Conservation (phyloP, 2,797 vertebrate species). For the Gephyroberyx darwinii region DNA sequence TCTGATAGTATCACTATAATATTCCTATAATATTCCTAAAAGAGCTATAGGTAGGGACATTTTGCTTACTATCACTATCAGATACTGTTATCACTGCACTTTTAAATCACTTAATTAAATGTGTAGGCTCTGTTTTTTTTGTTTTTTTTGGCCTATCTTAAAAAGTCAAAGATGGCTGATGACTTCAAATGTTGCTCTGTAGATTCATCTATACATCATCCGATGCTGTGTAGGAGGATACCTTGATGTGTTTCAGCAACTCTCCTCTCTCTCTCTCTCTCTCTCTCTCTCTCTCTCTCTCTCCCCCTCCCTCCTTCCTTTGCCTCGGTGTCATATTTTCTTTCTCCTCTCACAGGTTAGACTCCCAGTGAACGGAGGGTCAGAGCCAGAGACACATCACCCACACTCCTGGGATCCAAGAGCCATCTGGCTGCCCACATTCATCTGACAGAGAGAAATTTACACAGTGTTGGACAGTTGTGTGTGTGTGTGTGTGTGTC, state of each 20-base stretch:
- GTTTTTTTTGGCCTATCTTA: not conserved
- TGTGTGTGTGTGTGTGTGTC: conserved; percentile 36
- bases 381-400: conserved; percentile 43
- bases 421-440: conserved; percentile 40
- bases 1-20: no score
- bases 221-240: not conserved
- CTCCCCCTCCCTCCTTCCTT: conserved; percentile 14
- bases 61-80: not conserved
- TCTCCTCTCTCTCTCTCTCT: conserved; percentile 4
- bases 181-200: no score
- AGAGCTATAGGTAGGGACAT: no score
- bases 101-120: not conserved
- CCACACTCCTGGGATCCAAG: conserved; percentile 33
- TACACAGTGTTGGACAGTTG: conserved; percentile 24
- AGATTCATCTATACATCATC: not conserved
- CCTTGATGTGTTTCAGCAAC: not conserved
- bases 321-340: conserved; percentile 64
- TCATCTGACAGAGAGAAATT: conserved; percentile 39
- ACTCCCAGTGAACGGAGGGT: conserved; percentile 66
- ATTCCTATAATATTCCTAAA: no score
- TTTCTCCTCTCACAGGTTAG: conserved; percentile 66
- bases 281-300: not conserved
- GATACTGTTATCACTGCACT: not conserved
- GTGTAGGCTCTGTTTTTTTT: not conserved
- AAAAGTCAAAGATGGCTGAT: no score